A percentile compares a stretch with the other conserved stretches of the same genome.
These are phyloP conservation scores for Steinernema scapterisci DNA, from an alignment of 2,888 invertebrate genomes.

Conservation along the genomic window DNA sequence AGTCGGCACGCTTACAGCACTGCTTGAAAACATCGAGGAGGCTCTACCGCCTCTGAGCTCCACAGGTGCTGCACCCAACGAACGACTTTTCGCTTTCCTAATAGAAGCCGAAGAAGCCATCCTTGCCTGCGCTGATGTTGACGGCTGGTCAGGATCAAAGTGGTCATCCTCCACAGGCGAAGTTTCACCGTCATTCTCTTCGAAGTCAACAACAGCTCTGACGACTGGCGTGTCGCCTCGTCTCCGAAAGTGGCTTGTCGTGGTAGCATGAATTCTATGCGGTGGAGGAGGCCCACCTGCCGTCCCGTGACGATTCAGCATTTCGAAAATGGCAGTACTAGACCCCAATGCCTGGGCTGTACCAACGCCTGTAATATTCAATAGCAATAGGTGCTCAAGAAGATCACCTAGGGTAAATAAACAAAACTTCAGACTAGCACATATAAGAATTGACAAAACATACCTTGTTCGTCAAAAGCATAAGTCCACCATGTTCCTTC, in stretches of 20 bases:
- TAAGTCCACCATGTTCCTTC: conserved; percentile 81
- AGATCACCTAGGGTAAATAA: no score
- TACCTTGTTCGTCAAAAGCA: conserved; percentile 81
- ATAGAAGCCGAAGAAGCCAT: not conserved
- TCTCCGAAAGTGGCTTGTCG: conserved; percentile 23
- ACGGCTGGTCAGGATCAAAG: conserved; percentile 21
- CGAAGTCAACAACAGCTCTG: not conserved
- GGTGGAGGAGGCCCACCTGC: not conserved
- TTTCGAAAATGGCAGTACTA: conserved; percentile 44
- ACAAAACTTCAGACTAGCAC: no score
- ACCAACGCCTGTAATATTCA: conserved; percentile 46
- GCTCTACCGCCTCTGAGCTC: not conserved
- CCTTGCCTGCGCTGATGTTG: conserved; percentile 11
- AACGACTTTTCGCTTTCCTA: conserved; percentile 23
- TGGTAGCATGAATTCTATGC: conserved; percentile 5
- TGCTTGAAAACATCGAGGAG: conserved; percentile 7
- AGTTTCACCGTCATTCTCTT: conserved; percentile 19
- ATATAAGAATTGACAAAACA: no score
- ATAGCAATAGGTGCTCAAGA: not conserved
- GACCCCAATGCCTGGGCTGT: conserved; percentile 64
- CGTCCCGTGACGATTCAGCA: conserved; percentile 38
- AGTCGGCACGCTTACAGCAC: conserved; percentile 9
- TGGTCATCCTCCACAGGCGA: conserved; percentile 4
- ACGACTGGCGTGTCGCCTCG: conserved; percentile 21
- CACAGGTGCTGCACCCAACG: not conserved